Base-by-base conservation (phyloP, 2,113 vertebrate species). In the Charadrius vociferus region DNA sequence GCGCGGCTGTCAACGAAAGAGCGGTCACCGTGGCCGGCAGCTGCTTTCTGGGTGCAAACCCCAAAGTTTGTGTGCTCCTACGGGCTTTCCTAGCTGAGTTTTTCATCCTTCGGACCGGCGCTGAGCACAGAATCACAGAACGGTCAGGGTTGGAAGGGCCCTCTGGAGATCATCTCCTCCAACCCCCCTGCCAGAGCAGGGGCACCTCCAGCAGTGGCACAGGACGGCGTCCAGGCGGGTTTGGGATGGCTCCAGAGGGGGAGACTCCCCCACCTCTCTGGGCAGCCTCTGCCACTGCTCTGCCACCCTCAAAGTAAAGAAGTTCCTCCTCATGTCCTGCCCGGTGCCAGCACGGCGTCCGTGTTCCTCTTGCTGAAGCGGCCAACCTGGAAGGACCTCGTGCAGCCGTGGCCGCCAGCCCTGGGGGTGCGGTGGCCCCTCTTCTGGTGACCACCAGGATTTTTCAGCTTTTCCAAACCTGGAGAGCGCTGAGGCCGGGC, bases 21-120 rank as follows among this genome's bases (percentile, higher is more conserved):
- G 50, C 1, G 2, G 23, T 16, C 91, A 26, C 4, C 0, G 0
- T 53, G 52, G 53, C 27, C 14, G 5, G 32, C 43, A 68, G 36
- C 81, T 34, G n/a, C 73, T n/a, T 43, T 53, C 14, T 2, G 32
- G 79, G 37, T 7, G 3, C 65, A 24, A 4, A 49, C 11, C 34
- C 27, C 34, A 1, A 7, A 62, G 67, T 7, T 24, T 49, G 14
- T 49, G 58, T 5, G 14, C 30, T 80, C 52, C 66, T 6, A 5
- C 4, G 14, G 22, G 58, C 39, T 71, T 56, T 34, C 30, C 27
- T 7, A 7, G 41, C 61, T 23, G 71, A 19, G 19, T 27, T 85
- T 84, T 55, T 41, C 10, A 3, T 39, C 66, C 75, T 18, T 56
- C 37, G 1, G 3, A 15, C 10, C 5, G 34, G 3, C 2, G 1